These are phyloP conservation scores for Rissa tridactyla DNA, from an alignment of 2,113 vertebrate genomes.

Conservation along the genomic window DNA sequence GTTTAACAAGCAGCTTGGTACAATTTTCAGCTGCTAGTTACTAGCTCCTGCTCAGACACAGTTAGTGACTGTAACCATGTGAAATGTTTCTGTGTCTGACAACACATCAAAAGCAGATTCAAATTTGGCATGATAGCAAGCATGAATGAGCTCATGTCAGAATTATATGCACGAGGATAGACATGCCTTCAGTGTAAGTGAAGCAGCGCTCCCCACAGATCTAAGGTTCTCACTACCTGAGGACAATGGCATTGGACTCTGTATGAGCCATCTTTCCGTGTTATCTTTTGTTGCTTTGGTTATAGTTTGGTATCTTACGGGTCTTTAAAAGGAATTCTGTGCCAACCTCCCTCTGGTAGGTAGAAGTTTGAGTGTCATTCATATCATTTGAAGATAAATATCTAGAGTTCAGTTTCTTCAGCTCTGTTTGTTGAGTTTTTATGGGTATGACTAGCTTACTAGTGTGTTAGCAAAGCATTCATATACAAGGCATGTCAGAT, in stretches of 20 bases:
- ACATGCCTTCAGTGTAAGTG: background rate
- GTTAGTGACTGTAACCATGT: background rate
- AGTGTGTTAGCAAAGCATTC: background rate
- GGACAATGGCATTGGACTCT: background rate
- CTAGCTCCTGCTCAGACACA: background rate
- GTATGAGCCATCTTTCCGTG: background rate
- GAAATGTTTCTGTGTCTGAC: background rate
- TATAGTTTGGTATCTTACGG: background rate
- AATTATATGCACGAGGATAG: background rate
- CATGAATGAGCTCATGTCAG: background rate
- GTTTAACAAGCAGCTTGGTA: background rate
- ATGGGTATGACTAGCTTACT: background rate
- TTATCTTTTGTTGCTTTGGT: background rate
- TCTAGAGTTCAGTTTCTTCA: background rate
- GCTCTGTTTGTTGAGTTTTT: background rate
- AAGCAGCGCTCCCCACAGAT: background rate
- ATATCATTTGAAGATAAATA: background rate
- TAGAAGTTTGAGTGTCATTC: background rate
- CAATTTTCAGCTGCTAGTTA: background rate
- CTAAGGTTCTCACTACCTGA: background rate
- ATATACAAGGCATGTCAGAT: background rate
- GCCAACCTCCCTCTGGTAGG: background rate
- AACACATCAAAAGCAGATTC: background rate
- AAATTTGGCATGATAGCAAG: background rate
- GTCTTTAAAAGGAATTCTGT: background rate